Evolutionary conservation across 2,888 invertebrate species (phyloP).

Genomic region (Tortricodes alternella): DNA sequence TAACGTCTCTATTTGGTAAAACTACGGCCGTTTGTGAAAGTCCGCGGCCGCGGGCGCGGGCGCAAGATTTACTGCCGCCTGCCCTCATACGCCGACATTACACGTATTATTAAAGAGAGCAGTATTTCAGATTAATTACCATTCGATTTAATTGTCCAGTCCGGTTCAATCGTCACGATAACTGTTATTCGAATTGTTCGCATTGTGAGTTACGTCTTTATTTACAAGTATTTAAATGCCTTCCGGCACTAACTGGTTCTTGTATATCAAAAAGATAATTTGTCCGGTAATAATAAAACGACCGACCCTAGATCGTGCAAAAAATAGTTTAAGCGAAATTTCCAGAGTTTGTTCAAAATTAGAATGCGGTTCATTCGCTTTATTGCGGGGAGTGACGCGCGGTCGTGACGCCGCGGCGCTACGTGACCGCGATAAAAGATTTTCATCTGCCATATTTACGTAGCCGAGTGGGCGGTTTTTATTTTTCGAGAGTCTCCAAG

Average conservation of each 20-base stretch:
- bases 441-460: conserved; percentile 83
- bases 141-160: conserved; percentile 68
- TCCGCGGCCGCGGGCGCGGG: conserved; percentile 66
- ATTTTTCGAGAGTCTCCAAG: conserved; percentile 74
- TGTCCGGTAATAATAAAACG: neutral
- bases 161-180: conserved; percentile 61
- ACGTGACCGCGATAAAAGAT: conserved; percentile 83
- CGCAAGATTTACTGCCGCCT: conserved; percentile 72
- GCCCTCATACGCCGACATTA: conserved; percentile 68
- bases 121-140: conserved; percentile 74
- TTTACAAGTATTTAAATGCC: conserved; percentile 54
- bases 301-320: neutral
- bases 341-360: conserved; percentile 75
- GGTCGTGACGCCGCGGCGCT: conserved; percentile 78
- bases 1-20: conserved; percentile 78
- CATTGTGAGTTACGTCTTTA: conserved; percentile 68
- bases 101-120: conserved; percentile 76
- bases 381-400: conserved; percentile 78
- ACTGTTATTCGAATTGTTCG: conserved; percentile 63
- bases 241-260: conserved; percentile 35
- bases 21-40: conserved; percentile 68
- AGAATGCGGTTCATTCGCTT: conserved; percentile 76
- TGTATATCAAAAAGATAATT: conserved; percentile 16
- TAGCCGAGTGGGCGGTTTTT: conserved; percentile 81
- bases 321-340: conserved; percentile 56